Base-by-base conservation (phyloP, 1,140 invertebrate species). In the Nilaparvata lugens region DNA sequence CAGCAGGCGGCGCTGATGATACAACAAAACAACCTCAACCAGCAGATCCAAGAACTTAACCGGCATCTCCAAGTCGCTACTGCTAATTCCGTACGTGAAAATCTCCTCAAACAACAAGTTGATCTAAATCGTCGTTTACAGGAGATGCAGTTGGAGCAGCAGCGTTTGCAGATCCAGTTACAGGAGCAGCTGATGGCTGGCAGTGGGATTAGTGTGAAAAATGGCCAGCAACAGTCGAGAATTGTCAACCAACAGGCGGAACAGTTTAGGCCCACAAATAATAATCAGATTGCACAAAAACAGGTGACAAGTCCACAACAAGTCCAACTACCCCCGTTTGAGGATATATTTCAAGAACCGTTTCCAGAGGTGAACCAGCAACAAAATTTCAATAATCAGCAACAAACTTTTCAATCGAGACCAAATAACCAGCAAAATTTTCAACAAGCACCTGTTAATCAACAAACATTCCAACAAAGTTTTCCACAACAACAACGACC, bases 141-240 rank as follows among this genome's bases (percentile, higher is more conserved):
- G 18, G 56, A 67, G 14, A 54, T 69, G 18, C 68, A 68, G 48
- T 40, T 40, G 14, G 45, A 63, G 21, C 53, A 63, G 45, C 28
- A 64, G 11, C 13, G 42, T 9, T 45, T 69, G 7, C 67, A 71
- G 42, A 52, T 57, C 13, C n/a, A 64, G 42, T 64, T 70, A 16
- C 67, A 70, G 63, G 67, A 67, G 6, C 61, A 68, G 25, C 64
- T 71, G 56, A 61, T 53, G 7, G 66, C 62, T 2, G 52, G 52
- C 2, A 25, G 42, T 59, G 28, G 45, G 24, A 24, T 58, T 57
- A 9, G 40, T 38, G n/a, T 21, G 3, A 23, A 7, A 65, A 60
- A 64, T 59, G 1, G 67, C 11, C 63, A 63, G 56, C 61, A 63
- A 58, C 61, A 66, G 60, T 64, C 55, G 58, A 64, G 59, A 63